A percentile compares a stretch with the other conserved stretches of the same genome.
Conservation (phyloP, 1,140 invertebrate genomes). For the Drosophila hydei region DNA sequence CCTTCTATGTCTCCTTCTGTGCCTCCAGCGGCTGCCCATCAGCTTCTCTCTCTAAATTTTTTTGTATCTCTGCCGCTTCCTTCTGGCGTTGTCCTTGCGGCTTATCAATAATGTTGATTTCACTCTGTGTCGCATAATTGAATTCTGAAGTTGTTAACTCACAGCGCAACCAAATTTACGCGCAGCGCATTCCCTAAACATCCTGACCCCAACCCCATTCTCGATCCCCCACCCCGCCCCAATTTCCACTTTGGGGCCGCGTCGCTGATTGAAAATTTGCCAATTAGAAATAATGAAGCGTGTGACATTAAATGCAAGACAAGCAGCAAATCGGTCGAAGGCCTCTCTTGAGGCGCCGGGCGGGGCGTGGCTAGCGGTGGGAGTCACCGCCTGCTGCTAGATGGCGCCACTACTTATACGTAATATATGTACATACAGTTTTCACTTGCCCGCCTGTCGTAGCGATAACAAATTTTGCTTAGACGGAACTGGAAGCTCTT, state of each 20-base stretch:
- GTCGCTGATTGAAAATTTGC: conserved; percentile 80
- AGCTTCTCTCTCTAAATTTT: conserved; percentile 11
- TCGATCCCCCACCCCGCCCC: neutral
- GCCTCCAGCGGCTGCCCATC: conserved; percentile 4
- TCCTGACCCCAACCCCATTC: neutral
- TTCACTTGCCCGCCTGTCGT: conserved; percentile 44
- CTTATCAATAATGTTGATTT: conserved; percentile 83
- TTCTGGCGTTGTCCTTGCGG: conserved; percentile 74
- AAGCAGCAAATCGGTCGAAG: conserved; percentile 71
- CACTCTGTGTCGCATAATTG: conserved; percentile 81
- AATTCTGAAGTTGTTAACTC: conserved; percentile 82
- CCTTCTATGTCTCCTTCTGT: neutral
- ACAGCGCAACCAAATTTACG: conserved; percentile 74
- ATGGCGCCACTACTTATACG: conserved; percentile 39
- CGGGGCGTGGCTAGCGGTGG: neutral
- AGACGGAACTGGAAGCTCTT: conserved; percentile 78
- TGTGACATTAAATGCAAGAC: conserved; percentile 82
- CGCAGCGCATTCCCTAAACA: conserved; percentile 64
- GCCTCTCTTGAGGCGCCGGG: conserved; percentile 24
- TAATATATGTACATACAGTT: conserved; percentile 22
- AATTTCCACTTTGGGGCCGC: conserved; percentile 43
- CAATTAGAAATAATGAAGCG: conserved; percentile 83
- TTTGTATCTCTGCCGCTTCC: conserved; percentile 10
- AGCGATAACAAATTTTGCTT: conserved; percentile 79
- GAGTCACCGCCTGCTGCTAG: neutral